A percentile compares a stretch with the other conserved stretches of the same genome.
Conservation (phyloP, 1,140 invertebrate genomes). For the Diplogasteroides magnus region DNA sequence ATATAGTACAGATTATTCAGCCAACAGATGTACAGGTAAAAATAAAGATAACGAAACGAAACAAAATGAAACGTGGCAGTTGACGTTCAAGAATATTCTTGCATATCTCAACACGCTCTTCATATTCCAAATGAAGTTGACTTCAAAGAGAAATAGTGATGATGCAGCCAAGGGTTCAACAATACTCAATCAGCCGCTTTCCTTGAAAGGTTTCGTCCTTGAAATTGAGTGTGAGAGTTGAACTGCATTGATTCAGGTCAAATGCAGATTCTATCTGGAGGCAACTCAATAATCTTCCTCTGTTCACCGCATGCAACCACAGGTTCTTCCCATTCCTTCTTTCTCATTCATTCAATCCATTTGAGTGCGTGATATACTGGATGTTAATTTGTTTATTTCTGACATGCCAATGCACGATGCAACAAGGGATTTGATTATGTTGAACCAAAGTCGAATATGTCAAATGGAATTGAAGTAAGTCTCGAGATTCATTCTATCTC, state of each 20-base stretch:
- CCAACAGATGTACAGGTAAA: constrained; percentile 19
- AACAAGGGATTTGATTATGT: constrained; percentile 32
- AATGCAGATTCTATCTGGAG: constrained; percentile 29
- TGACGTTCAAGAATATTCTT: constrained; percentile 32
- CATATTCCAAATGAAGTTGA: constrained; percentile 35
- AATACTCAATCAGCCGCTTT: constrained; percentile 30
- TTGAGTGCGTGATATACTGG: constrained; percentile 27
- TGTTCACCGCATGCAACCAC: constrained; percentile 34
- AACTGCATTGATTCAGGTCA: constrained; percentile 13
- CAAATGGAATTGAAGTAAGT: constrained; percentile 34
- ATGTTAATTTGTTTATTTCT: constrained; percentile 32
- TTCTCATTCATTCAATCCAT: background rate
- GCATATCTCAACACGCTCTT: constrained; percentile 31
- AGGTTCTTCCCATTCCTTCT: background rate
- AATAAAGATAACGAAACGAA: too few relatives aligned
- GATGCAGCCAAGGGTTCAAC: constrained; percentile 18
- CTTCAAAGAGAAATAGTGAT: constrained; percentile 25
- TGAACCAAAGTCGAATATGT: constrained; percentile 34
- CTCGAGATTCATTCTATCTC: background rate
- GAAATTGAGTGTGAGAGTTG: background rate
- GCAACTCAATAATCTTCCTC: constrained; percentile 32
- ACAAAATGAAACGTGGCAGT: constrained; percentile 3
- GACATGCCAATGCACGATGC: constrained; percentile 37
- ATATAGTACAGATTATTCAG: constrained; percentile 20
- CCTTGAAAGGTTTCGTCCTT: constrained; percentile 20